Base-by-base conservation (phyloP, 2,113 vertebrate genomes). In the Sitta europaea region DNA sequence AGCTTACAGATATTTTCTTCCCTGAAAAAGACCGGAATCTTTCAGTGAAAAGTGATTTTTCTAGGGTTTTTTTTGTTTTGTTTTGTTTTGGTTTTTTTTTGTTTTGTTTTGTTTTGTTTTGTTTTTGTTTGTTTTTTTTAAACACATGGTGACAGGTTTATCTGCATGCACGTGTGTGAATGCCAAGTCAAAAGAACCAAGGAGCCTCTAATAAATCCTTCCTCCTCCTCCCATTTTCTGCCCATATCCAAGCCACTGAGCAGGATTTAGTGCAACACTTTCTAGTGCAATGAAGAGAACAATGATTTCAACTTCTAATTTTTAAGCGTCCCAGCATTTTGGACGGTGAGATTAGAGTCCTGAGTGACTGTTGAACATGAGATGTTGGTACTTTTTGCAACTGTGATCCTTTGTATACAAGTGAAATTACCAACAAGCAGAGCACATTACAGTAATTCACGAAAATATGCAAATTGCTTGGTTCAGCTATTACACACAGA, bases 381-480 rank as follows among this genome's bases (percentile, higher is more conserved):
- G 24, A 29, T 78, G 33, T 79, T 59, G 50, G 58, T 66, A 36
- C 58, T 71, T 79, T 74, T 63, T 95, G 75, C 53, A 72, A 84
- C 53, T 16, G 8, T 29, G 29, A 50, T 79, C 62, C 43, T 80
- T 81, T 3, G 5, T 29, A 72, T 42, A 50, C 40, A 45, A 45
- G 0, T 4, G 72, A 93, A 94, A 86, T 94, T 83, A 38, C n/a
- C 19, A 86, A 53, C 74, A 86, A 77, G 74, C 72, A 45, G 47
- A 86, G 61, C 36, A 53, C 25, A n/a, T 76, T 88, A 71, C 27
- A 86, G 65, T 63, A 93, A 92, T 92, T 86, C 43, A 93, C 62
- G 59, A 76, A 97, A 95, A 92, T 67, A 86, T 27, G 53, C 78
- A 80, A 78, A 93, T 94, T 70, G 19, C 86, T 90, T 86, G 51